Conservation (phyloP, 2,888 invertebrate species). For the Nomada goodeniana region DNA sequence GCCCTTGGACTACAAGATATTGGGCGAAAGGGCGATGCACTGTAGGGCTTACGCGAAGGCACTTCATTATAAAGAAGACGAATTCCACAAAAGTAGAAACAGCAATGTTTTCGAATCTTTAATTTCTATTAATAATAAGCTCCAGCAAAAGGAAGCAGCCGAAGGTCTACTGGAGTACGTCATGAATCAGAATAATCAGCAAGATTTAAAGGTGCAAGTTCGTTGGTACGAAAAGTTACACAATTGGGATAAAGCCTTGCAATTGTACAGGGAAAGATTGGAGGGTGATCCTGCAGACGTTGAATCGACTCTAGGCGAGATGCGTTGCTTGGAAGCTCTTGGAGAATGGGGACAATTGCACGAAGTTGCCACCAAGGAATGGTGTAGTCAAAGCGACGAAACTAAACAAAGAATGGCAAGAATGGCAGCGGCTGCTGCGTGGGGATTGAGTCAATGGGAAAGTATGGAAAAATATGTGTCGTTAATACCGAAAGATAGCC, state of each 20-base stretch:
- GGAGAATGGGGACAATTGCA: slow-evolving; percentile 98
- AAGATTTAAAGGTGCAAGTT: slow-evolving; percentile 88
- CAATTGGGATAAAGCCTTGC: slow-evolving; percentile 98
- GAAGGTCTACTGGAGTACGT: slow-evolving; percentile 96
- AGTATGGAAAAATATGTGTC: slow-evolving; percentile 96
- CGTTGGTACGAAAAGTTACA: slow-evolving; percentile 99
- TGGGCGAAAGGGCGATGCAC: slow-evolving; percentile 97
- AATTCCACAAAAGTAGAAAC: slow-evolving; percentile 93
- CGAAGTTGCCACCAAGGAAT: slow-evolving; percentile 91
- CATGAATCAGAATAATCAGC: slow-evolving; percentile 90
- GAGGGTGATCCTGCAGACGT: slow-evolving; percentile 88
- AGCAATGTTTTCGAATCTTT: slow-evolving; percentile 96
- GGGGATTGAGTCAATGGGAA: slow-evolving; percentile 98
- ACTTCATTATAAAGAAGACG: slow-evolving; percentile 95
- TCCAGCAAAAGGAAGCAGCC: slow-evolving; percentile 99
- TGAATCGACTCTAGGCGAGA: slow-evolving; percentile 94
- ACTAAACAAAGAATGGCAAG: slow-evolving; percentile 91
- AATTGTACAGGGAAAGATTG: slow-evolving; percentile 92
- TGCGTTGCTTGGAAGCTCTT: slow-evolving; percentile 97
- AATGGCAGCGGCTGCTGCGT: slow-evolving; percentile 97
- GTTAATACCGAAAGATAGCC: slow-evolving; percentile 95
- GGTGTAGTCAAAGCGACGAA: slow-evolving; percentile 88
- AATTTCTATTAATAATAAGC: slow-evolving; percentile 98
- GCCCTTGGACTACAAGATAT: slow-evolving; percentile 93
- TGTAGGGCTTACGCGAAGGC: slow-evolving; percentile 95